phyloP scores from a whole-genome alignment of 2,113 vertebrate genomes.

The Paracanthobrama guichenoti region DNA sequence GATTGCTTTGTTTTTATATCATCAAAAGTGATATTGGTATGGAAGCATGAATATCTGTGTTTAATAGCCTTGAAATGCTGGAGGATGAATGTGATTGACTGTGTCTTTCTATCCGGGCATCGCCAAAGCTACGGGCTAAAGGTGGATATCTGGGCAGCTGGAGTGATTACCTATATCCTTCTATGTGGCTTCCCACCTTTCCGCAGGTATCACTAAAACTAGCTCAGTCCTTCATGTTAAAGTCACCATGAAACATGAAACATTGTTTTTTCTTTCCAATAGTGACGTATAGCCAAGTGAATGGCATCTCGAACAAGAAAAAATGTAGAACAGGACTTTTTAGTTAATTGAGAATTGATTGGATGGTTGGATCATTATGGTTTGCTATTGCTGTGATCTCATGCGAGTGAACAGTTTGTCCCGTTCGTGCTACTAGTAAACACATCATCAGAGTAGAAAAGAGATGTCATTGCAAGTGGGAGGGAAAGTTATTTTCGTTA shows the following conservation, averaged over 20 bases:
- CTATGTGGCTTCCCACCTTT: constrained; percentile 98
- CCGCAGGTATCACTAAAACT: constrained; percentile 79
- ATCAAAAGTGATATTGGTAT: neutral
- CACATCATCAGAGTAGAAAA: too few species aligned
- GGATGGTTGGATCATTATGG: too few species aligned
- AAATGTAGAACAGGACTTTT: too few species aligned
- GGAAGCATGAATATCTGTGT: neutral
- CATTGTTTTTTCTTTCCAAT: constrained; percentile 1
- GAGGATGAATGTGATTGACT: constrained; percentile 2
- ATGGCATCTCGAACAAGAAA: too few species aligned
- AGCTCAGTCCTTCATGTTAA: neutral
- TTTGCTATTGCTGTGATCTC: too few species aligned
- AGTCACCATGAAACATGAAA: too few species aligned
- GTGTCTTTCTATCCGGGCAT: constrained; percentile 13
- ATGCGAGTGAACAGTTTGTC: too few species aligned
- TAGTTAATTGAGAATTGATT: too few species aligned
- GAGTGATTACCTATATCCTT: constrained; percentile 96
- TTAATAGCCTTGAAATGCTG: neutral
- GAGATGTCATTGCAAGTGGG: too few species aligned
- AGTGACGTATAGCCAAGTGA: too few species aligned
- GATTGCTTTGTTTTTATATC: neutral
- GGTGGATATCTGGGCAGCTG: constrained; percentile 97
- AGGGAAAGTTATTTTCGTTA: too few species aligned
- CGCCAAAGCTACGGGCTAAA: constrained; percentile 90
- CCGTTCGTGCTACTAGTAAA: too few species aligned